Base-by-base conservation (phyloP, 2,888 invertebrate species). In the Parnassius apollo region DNA sequence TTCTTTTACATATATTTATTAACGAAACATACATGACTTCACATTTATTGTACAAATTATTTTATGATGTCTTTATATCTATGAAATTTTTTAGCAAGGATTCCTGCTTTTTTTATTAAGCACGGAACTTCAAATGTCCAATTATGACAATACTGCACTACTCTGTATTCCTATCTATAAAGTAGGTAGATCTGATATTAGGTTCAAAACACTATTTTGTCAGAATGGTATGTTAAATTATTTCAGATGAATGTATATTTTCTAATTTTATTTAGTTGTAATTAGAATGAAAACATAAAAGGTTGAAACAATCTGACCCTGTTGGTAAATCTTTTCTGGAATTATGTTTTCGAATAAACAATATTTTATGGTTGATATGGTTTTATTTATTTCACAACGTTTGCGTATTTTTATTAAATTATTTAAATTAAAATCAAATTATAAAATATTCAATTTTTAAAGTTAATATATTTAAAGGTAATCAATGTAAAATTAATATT, bases 371-470 rank as follows among this genome's bases (percentile, higher is more conserved):
- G 35, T 35, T 35, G 35, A 35, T 35, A 35, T 35, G 35, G 35
- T 35, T 35, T 35, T 35, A 35, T 35, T 35, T 18, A 18, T 18
- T 18, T 18, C 18, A 18, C 92, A 94, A 94, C 94, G 94, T 94
- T 93, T 93, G 93, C 93, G 93, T 85, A 93, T 94, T 94, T 94
- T 93, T 69, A 55, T 87, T 94, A 93, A 94, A 94, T 93, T 94
- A 94, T 91, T 93, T 93, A 18, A 18, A 18, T 18, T 18, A 18
- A 18, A 18, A 18, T 18, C 18, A 18, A 18, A 18, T 18, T 18
- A 18, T 18, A 18, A 18, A 18, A 18, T 18, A 18, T 18, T 18
- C 18, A 18, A 18, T 18, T 18, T 18, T 18, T 1, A 18, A 18
- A 18, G 1, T 18, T 18, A 18, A 18, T 18, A 18, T 18, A 18